Conservation (phyloP, 2,888 invertebrate genomes). For the Argyra leucocephala region DNA sequence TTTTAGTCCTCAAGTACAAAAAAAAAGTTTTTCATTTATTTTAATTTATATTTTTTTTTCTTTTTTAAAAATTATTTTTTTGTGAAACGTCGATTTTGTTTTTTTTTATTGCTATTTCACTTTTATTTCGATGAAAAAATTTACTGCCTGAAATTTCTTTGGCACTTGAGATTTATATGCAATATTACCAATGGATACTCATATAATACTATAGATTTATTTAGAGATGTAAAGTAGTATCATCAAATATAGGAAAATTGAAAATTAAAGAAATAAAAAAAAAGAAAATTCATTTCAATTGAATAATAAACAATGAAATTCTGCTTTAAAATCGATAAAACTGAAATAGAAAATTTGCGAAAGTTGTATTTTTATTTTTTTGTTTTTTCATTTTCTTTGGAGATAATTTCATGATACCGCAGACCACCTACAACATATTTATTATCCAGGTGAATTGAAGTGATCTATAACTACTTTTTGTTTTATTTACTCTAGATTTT, state of each 20-base stretch:
- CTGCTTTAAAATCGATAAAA: not conserved
- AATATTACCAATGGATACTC: not conserved
- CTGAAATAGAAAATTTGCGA: not conserved
- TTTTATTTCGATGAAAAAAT: not conserved
- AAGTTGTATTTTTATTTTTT: not conserved
- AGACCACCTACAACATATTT: constrained; percentile 3
- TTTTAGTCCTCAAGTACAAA: no score
- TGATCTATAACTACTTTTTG: not conserved
- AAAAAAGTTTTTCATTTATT: no score
- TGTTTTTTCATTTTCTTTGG: not conserved
- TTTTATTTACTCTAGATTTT: not conserved
- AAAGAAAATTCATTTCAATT: not conserved
- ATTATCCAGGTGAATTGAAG: constrained; percentile 3
- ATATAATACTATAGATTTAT: no score
- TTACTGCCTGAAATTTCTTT: not conserved
- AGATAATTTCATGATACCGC: not conserved
- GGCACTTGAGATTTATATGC: not conserved
- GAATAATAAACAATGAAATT: not conserved
- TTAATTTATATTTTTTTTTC: no score
- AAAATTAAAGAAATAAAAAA: no score
- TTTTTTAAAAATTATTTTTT: no score
- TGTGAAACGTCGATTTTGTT: not conserved
- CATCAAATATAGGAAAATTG: no score
- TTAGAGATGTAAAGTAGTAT: no score
- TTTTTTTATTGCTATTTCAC: not conserved